Base-by-base conservation (phyloP, 2,888 invertebrate genomes). In the Bhutanitis thaidina region DNA sequence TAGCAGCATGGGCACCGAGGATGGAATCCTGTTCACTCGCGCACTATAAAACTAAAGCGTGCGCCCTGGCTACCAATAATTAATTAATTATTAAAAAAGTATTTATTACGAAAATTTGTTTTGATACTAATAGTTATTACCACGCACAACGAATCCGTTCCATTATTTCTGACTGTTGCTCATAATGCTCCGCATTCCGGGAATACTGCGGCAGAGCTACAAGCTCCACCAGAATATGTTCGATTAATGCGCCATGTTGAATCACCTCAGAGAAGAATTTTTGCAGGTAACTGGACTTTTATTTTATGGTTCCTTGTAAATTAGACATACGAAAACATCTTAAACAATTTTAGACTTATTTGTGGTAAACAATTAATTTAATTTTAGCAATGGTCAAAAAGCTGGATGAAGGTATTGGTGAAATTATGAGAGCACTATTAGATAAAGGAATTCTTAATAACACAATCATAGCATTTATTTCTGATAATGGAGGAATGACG, bases 401-500 rank as follows among this genome's bases (percentile, higher is more conserved):
- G 61, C 81, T 98, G 64, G 98, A 98, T 71, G 92, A 94, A 52
- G 95, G 97, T 34, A 92, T 98, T 0, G 97, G 97, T 0, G 91
- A 92, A 32, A 91, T 98, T 10, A 90, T 96, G 0, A 72, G 90
- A 43, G 92, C 94, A 3, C 80, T 98, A 47, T 84, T 91, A 45
- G 74, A 91, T 0, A 92, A 91, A 52, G 89, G 90, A 1, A 93
- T 97, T 80, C 83, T 97, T 57, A 87, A 95, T 37, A 94, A 97
- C 71, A 94, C 96, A 0, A 92, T 98, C 39, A 91, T 98, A 46
- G 78, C 96, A 0, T 98, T 98, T 72, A 92, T 94, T 60, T 94
- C 96, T 9, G 98, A 98, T 73, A 98, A 98, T 72, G 97, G 97
- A 0, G 96, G 94, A 0, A 95, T 95, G 43, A 93, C 95, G 0